Evolutionary conservation across 1,140 invertebrate genomes (phyloP).

Genomic region (Melitaea cinxia): DNA sequence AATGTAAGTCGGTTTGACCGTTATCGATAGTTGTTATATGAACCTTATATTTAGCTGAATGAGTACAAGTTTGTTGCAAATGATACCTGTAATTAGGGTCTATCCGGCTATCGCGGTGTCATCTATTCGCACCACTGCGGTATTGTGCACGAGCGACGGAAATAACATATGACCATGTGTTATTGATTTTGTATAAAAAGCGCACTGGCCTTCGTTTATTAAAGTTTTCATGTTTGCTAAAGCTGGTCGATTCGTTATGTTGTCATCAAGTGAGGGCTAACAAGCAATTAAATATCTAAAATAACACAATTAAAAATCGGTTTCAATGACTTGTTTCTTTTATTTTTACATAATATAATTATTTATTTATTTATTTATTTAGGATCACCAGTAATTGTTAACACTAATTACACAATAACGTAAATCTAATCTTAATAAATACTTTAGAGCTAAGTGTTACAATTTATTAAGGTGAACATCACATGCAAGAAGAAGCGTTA

Average conservation of each 20-base stretch:
- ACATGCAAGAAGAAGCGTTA: too few species aligned
- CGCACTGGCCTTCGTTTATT: constrained; percentile 50
- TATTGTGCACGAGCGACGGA: constrained; percentile 52
- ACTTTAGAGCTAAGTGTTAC: too few species aligned
- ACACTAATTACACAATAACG: too few species aligned
- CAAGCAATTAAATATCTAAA: background rate
- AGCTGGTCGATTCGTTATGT: constrained; percentile 16
- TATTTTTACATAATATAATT: background rate
- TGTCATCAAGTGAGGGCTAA: background rate
- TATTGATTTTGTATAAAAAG: constrained; percentile 74
- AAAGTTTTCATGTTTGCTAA: constrained; percentile 36
- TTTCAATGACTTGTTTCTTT: background rate
- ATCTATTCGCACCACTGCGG: constrained; percentile 63
- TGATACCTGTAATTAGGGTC: constrained; percentile 74
- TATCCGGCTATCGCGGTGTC: constrained; percentile 56
- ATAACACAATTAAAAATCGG: background rate
- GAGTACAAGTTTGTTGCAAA: constrained; percentile 61
- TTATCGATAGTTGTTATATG: background rate
- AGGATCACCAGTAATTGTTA: too few species aligned
- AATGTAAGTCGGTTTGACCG: background rate
- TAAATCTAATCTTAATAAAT: too few species aligned
- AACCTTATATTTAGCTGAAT: constrained; percentile 12
- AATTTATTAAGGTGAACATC: too few species aligned
- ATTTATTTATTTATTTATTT: too few species aligned
- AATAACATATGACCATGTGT: constrained; percentile 55